Conservation (phyloP, 2,797 vertebrate species). For the Orientallactaga sibirica region DNA sequence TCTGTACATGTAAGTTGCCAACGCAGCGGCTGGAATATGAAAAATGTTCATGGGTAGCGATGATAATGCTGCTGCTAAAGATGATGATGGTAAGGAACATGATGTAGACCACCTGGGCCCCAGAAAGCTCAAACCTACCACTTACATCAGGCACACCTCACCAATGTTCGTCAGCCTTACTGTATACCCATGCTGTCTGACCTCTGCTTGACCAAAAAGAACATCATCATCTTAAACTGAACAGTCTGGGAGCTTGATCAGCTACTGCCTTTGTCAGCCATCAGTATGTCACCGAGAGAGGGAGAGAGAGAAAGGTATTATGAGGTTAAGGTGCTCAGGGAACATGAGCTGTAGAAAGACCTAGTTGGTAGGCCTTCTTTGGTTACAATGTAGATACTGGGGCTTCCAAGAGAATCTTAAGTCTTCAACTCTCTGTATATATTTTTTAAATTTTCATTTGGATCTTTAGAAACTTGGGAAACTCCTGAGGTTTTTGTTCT, state of each 20-base stretch:
- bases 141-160: neutral
- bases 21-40: neutral
- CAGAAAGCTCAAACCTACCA: neutral
- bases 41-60: neutral
- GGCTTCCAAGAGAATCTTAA: slow-evolving; percentile 35
- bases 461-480: neutral
- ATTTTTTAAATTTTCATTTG: slow-evolving; percentile 3
- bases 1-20: neutral
- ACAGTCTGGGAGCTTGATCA: neutral
- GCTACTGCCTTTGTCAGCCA: neutral
- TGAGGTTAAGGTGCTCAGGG: neutral
- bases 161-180: neutral
- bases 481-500: neutral
- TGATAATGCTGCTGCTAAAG: neutral
- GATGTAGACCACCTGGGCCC: neutral
- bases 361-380: slow-evolving; percentile 1
- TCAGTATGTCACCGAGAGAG: neutral
- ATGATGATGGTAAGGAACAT: neutral
- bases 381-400: slow-evolving; percentile 19
- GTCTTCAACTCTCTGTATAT: neutral
- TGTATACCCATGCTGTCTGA: neutral
- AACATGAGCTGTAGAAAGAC: slow-evolving; percentile 12
- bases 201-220: neutral
- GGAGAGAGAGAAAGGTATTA: neutral
- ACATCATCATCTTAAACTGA: neutral